These are phyloP conservation scores for Lasiommata megera DNA, from an alignment of 2,888 invertebrate genomes.

Conservation along the genomic window DNA sequence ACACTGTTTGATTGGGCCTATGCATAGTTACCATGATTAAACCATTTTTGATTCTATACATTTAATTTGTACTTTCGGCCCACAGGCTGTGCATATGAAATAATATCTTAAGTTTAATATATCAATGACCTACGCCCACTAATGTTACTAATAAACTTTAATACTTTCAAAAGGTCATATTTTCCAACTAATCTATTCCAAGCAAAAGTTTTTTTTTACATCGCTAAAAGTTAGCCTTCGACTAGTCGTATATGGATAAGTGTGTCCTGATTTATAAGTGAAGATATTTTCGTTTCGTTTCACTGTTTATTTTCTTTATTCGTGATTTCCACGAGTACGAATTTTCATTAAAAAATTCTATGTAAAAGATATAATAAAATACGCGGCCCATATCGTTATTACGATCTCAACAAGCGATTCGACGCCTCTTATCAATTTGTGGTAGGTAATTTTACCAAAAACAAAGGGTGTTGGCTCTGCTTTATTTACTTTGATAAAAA, in stretches of 20 bases:
- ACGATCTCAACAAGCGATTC: not conserved
- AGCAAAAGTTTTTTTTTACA: no score
- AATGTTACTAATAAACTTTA: slow-evolving; percentile 18
- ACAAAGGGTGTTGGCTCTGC: not conserved
- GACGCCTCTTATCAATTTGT: not conserved
- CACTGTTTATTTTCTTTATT: not conserved
- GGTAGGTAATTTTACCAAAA: not conserved
- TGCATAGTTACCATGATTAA: no score
- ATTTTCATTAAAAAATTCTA: not conserved
- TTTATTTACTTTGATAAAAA: not conserved
- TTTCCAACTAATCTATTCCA: no score
- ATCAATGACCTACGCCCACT: slow-evolving; percentile 17
- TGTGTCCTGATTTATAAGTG: no score
- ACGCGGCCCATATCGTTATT: not conserved
- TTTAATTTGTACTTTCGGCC: no score
- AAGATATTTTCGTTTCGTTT: no score
- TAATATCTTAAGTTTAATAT: not conserved
- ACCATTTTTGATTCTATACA: no score
- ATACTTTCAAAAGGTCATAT: slow-evolving; percentile 24
- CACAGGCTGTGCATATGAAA: no score
- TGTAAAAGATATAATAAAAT: not conserved
- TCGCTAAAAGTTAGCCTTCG: no score
- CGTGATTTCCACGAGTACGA: not conserved
- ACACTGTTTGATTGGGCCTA: no score
- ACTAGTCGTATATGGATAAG: no score